phyloP scores from a whole-genome alignment of 2,888 invertebrate species.

The Baronia brevicornis region DNA sequence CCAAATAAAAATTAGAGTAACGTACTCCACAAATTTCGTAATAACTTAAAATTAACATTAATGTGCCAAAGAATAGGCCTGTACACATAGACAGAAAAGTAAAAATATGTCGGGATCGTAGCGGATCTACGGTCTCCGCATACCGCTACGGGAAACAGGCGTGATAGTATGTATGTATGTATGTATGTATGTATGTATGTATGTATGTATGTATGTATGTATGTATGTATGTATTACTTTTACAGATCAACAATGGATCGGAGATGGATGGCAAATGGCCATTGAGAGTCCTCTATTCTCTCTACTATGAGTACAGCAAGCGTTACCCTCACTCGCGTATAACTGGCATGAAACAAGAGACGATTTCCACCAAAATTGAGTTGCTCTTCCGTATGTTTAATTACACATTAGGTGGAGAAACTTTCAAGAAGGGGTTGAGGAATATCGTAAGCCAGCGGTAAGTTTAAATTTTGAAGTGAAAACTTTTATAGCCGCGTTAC shows the following conservation, averaged over 20 bases:
- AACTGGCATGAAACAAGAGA: slow-evolving; percentile 84
- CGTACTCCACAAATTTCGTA: no score
- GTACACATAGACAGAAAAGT: no score
- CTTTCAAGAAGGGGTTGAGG: slow-evolving; percentile 83
- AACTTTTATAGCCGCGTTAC: no score
- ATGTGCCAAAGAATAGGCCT: no score
- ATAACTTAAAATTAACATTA: no score
- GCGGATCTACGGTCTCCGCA: no score
- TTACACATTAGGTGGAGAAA: slow-evolving; percentile 84
- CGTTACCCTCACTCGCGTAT: slow-evolving; percentile 85
- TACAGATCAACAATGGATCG: slow-evolving; percentile 79
- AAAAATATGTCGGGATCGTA: no score
- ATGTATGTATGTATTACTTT: no score
- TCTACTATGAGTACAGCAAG: slow-evolving; percentile 88
- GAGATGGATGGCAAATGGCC: slow-evolving; percentile 89
- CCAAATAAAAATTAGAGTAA: no score
- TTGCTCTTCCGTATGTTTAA: slow-evolving; percentile 93
- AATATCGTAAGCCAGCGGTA: slow-evolving; percentile 79
- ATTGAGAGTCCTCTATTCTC: slow-evolving; percentile 84
- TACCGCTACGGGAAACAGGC: no score
- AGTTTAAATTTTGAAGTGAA: slow-evolving; percentile 13
- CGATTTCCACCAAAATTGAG: slow-evolving; percentile 84
- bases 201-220: slow-evolving; percentile 2
- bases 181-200: no score
- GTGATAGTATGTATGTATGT: no score